Evolutionary conservation across 2,113 vertebrate genomes (phyloP), one percentile per base, ranked within the genome.

Genomic region (Illadopsis cleaveri): DNA sequence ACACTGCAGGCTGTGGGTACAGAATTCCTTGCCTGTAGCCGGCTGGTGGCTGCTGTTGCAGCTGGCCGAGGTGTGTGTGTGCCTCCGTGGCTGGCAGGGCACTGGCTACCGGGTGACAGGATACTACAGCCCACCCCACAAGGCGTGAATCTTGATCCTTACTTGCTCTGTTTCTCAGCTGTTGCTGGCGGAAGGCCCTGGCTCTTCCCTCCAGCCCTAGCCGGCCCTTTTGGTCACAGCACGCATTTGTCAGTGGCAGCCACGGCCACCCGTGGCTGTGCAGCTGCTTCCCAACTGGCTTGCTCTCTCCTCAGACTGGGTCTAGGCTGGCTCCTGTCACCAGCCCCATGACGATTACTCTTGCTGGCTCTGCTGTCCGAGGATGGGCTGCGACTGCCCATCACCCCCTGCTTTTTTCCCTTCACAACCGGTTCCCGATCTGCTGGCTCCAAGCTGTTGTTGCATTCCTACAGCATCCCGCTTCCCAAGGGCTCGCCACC

Each of bases 101-200:
- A 6, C 33, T 24, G 56, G 0, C 10, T 4, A 0, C 30, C 56
- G 0, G 0, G 16, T 35, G 47, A 21, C 35, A 4, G 12, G 56
- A 15, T 4, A 1, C 23, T 27, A 5, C 51, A 17, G 51, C 42
- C 45, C 56, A 2, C 8, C 5, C 37, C 38, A 44, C 81, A n/a
- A 10, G 65, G 22, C 0, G 0, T 7, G 24, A 37, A 14, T 35
- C 50, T 35, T 0, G 2, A 11, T 66, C 27, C 47, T 62, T 24
- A 19, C 45, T 73, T 20, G 30, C 53, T 27, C 37, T 18, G 16
- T 21, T 50, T 18, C 66, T 79, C 30, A 31, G 70, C 73, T 82
- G 45, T 3, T 75, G 48, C 82, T 91, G 90, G 57, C 50, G 22
- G 70, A 31, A 38, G 70, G 48, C 82, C 70, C 44, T 30, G 73